phyloP scores from a whole-genome alignment of 2,888 invertebrate species.

The Aphidoletes aphidimyza region DNA sequence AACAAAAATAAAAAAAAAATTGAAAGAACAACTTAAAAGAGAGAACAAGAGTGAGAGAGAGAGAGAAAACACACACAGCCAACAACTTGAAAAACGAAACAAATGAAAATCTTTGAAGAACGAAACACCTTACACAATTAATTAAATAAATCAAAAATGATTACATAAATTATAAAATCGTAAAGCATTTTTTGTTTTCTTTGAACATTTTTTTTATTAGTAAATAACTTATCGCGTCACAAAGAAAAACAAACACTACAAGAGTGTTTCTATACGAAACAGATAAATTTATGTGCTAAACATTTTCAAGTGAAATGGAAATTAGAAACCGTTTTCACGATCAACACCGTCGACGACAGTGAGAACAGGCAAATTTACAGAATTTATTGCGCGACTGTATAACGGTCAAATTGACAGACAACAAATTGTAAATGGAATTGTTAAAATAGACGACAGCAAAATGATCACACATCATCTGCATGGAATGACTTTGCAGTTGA shows the following conservation, averaged over 20 bases:
- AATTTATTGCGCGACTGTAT: background rate
- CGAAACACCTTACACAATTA: slow-evolving; percentile 16
- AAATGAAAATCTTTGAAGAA: background rate
- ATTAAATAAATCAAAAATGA: slow-evolving; percentile 23
- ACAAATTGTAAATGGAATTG: slow-evolving; percentile 10
- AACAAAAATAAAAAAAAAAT: background rate
- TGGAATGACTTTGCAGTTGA: background rate
- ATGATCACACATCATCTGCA: background rate
- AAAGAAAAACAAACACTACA: background rate
- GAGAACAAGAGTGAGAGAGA: no score
- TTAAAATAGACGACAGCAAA: background rate
- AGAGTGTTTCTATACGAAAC: background rate
- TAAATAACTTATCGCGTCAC: background rate
- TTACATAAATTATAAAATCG: slow-evolving; percentile 17
- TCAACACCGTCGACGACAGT: no score
- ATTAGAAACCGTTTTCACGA: no score
- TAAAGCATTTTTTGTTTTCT: no score
- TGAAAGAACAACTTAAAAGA: no score
- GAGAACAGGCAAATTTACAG: no score
- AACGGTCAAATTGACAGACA: slow-evolving; percentile 8
- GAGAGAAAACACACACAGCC: no score
- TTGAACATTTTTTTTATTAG: no score
- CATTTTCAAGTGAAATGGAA: no score
- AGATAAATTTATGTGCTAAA: background rate
- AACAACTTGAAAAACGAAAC: background rate